Evolutionary conservation across 1,140 invertebrate species (phyloP).

Genomic region (Tetramorium simillimum): DNA sequence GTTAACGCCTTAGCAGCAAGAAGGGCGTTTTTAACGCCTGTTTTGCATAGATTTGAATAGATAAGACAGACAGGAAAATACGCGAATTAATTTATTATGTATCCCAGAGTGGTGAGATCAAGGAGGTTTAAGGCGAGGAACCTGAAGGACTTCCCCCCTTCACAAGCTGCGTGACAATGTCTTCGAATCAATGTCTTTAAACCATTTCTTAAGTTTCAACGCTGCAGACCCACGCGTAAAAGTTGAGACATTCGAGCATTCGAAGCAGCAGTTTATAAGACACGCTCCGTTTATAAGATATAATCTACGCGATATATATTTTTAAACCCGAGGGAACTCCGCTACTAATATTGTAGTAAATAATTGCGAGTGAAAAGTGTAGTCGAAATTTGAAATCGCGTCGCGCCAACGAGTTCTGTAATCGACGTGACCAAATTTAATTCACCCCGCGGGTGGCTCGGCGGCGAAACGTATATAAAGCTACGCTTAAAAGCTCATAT

Average conservation of each 20-base stretch:
- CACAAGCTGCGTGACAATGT: constrained; percentile 68
- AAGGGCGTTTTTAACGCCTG: constrained; percentile 83
- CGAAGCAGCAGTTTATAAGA: neutral
- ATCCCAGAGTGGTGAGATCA: constrained; percentile 77
- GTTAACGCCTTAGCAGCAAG: constrained; percentile 82
- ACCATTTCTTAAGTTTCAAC: constrained; percentile 77
- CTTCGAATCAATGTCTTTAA: constrained; percentile 74
- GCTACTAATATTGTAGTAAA: neutral
- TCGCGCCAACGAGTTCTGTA: constrained; percentile 31
- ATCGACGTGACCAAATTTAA: constrained; percentile 61
- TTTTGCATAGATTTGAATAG: constrained; percentile 86
- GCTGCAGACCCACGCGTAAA: constrained; percentile 53
- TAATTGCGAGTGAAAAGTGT: constrained; percentile 13
- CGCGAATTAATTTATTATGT: constrained; percentile 86
- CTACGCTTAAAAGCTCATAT: constrained; percentile 60
- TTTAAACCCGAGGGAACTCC: neutral
- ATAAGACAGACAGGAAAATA: constrained; percentile 81
- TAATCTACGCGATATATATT: neutral
- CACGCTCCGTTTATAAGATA: neutral
- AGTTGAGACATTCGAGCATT: neutral
- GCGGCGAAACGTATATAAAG: constrained; percentile 52
- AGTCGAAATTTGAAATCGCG: neutral
- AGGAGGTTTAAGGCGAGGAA: constrained; percentile 56
- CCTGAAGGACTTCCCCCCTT: constrained; percentile 77
- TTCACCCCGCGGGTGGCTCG: constrained; percentile 31